phyloP scores from a whole-genome alignment of 2,797 vertebrate genomes.

The Spheniscus humboldti region DNA sequence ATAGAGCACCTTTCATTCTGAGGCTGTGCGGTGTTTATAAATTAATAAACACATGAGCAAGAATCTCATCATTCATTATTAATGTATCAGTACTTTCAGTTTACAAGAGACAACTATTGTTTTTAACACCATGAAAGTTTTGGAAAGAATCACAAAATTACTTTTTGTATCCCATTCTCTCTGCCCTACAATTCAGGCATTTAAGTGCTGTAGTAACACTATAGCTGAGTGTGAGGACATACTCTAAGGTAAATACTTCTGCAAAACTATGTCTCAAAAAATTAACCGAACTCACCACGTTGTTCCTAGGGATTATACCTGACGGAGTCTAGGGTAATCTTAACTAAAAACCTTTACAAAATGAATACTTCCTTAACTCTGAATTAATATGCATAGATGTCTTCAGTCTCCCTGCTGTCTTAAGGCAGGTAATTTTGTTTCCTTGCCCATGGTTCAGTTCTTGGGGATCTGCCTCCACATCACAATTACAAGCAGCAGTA shows the following conservation, averaged over 20 bases:
- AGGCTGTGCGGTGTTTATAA: conserved; percentile 39
- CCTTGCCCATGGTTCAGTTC: background rate
- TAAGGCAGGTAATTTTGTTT: background rate
- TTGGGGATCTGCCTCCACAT: background rate
- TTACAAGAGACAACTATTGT: conserved; percentile 17
- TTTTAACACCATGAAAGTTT: background rate
- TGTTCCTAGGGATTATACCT: background rate
- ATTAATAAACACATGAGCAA: conserved; percentile 50
- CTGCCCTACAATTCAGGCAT: background rate
- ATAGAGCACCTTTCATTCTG: conserved; percentile 10
- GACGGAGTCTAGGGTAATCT: background rate
- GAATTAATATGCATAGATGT: background rate
- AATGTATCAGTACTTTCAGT: background rate
- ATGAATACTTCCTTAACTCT: background rate
- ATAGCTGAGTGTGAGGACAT: background rate
- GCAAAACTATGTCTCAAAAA: background rate
- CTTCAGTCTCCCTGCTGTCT: background rate
- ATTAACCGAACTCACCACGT: background rate
- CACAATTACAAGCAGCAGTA: background rate
- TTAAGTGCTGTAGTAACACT: background rate
- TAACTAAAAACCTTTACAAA: background rate
- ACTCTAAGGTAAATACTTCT: background rate
- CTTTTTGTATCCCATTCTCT: background rate
- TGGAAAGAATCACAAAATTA: background rate
- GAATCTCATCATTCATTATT: conserved; percentile 54